Base-by-base conservation (phyloP, 2,888 invertebrate genomes). In the Campaea margaritaria region DNA sequence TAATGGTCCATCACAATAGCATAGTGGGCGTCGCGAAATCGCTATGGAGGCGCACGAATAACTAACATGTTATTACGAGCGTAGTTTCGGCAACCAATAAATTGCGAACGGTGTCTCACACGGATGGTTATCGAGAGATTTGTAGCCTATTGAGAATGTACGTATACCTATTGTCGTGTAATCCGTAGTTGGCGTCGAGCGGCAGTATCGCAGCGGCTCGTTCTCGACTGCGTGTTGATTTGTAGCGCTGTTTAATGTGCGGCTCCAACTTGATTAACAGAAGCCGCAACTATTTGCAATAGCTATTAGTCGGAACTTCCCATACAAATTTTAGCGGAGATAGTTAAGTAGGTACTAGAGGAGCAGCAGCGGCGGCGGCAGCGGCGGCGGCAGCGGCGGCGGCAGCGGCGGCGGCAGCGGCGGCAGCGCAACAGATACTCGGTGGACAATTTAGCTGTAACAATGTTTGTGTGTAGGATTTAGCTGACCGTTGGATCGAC, bases 211-310 rank as follows among this genome's bases (percentile, higher is more conserved):
- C 0, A 10, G 36, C 4, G 12, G 42, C 21, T 11, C 42, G 42
- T 7, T 2, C 12, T 42, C 11, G 9, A 3, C 27, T 27, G 44
- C 21, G 13, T 46, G 10, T 46, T 34, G 46, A 34, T 34, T 31
- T 34, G 34, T 46, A 15, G 45, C 45, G 14, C 11, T 46, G 46
- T 31, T 31, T 46, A 34, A 15, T 34, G 8, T 34, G 31, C 46
- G 46, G 46, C 46, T 46, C 46, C 8, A n/a, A 12, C n/a, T 12
- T 11, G 31, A 34, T 46, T 34, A 34, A 31, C 46, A 39, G 46
- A 15, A 34, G 5, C 46, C 34, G 15, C 28, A 31, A 46, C 46
- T 46, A 34, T 46, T 46, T 46, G 15, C 46, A 15, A 34, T 46
- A 3, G 15, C 31, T 44, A 44, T 28, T 44, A 44, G 10, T 13